Evolutionary conservation across 37 sponge, comb jelly and placozoan genomes (phyloP).

Genomic region (Petrosia ficiformis): DNA sequence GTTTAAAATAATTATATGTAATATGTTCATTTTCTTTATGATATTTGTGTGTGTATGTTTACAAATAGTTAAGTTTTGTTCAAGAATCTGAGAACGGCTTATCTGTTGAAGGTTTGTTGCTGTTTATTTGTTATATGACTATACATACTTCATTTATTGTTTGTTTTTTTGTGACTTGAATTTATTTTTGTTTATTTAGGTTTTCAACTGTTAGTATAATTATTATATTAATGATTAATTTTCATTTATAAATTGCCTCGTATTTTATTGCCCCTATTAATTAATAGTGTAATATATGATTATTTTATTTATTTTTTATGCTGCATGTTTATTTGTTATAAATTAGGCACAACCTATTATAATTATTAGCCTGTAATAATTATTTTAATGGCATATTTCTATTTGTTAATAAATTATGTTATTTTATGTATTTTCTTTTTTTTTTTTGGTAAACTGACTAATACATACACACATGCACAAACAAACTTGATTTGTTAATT

Average conservation of each 20-base stretch:
- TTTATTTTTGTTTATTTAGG: too few species aligned
- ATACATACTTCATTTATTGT: too few species aligned
- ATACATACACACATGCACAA: neutral
- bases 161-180: neutral
- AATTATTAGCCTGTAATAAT: neutral
- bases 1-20: too few species aligned
- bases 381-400: neutral
- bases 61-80: neutral
- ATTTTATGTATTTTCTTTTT: neutral
- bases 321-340: neutral
- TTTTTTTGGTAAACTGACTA: neutral
- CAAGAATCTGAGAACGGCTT: neutral
- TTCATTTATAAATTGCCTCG: too few species aligned
- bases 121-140: too few species aligned
- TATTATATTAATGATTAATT: too few species aligned
- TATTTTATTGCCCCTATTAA: too few species aligned
- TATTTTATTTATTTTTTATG: neutral
- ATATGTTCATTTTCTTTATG: too few species aligned
- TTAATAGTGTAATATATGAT: too few species aligned
- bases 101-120: neutral
- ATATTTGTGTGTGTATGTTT: too few species aligned
- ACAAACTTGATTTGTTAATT: neutral
- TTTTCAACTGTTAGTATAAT: too few species aligned
- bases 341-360: neutral
- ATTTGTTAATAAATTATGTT: neutral